Evolutionary conservation across 2,113 vertebrate genomes (phyloP).

Genomic region (Rhagologus leucostigma): DNA sequence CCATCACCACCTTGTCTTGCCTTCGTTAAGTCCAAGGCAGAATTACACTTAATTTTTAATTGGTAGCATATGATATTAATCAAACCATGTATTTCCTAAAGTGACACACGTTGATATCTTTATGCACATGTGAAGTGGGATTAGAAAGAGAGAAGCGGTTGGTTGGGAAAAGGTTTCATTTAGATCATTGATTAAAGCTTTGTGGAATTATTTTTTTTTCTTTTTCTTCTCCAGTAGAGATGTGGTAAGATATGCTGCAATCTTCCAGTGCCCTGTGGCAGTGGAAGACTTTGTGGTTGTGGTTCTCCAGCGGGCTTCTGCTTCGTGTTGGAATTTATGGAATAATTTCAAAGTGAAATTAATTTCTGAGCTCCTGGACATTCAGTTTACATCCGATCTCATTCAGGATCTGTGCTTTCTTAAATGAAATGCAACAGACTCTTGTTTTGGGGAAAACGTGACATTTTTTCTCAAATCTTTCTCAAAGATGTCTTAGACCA

Average conservation of each 20-base stretch:
- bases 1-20: not conserved
- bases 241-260: not conserved
- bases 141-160: not conserved
- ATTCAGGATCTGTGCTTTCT: not conserved
- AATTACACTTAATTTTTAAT: not conserved
- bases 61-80: not conserved
- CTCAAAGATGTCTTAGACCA: not conserved
- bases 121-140: not conserved
- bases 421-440: not conserved
- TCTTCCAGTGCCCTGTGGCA: not conserved
- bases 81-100: not conserved
- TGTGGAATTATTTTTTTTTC: not conserved
- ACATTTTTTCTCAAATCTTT: not conserved
- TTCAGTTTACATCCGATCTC: fast-evolving
- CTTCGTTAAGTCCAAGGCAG: not conserved
- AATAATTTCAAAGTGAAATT: not conserved
- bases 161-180: not conserved
- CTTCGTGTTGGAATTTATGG: not conserved
- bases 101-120: not conserved
- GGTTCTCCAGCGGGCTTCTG: not conserved
- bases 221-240: not conserved
- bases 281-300: not conserved
- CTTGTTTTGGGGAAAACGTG: not conserved
- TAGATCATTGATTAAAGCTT: not conserved
- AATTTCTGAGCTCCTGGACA: not conserved